Conservation (phyloP, 2,888 invertebrate species). For the Drosophila prolongata region DNA sequence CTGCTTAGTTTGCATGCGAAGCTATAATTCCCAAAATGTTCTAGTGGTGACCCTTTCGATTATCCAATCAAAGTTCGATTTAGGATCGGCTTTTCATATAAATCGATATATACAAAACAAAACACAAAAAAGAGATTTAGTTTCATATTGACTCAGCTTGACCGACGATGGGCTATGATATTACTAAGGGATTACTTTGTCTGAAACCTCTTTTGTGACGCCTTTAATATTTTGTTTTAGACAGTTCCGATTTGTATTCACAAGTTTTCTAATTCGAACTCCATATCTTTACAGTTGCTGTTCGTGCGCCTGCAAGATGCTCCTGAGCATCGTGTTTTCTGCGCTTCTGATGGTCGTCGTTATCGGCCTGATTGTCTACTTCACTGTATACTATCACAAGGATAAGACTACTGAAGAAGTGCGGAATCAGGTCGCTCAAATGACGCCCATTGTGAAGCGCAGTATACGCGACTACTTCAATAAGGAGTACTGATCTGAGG, state of each 20-base stretch:
- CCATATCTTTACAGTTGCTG: constrained; percentile 75
- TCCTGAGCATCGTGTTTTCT: constrained; percentile 73
- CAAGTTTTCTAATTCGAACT: background rate
- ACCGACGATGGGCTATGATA: no score
- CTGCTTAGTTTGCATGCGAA: no score
- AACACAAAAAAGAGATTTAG: background rate
- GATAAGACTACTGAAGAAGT: constrained; percentile 48
- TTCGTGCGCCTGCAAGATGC: constrained; percentile 79
- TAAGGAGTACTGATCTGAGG: constrained; percentile 51
- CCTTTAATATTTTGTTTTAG: no score
- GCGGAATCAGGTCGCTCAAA: constrained; percentile 44
- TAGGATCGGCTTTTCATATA: no score
- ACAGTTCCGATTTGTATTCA: no score
- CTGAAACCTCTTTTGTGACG: no score
- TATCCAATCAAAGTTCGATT: no score
- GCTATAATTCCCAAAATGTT: no score
- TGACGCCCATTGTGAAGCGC: constrained; percentile 65
- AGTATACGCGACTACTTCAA: constrained; percentile 76
- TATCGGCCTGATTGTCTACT: constrained; percentile 82
- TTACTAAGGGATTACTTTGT: no score
- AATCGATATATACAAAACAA: no score
- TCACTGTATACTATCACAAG: constrained; percentile 77
- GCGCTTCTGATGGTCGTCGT: constrained; percentile 69
- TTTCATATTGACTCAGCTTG: no score
- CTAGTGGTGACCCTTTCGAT: no score